Percentiles rank a stretch among this genome's conserved stretches.
These are phyloP conservation scores for Psix sp. DNA, from an alignment of 1,140 invertebrate species.

Conservation along the genomic window DNA sequence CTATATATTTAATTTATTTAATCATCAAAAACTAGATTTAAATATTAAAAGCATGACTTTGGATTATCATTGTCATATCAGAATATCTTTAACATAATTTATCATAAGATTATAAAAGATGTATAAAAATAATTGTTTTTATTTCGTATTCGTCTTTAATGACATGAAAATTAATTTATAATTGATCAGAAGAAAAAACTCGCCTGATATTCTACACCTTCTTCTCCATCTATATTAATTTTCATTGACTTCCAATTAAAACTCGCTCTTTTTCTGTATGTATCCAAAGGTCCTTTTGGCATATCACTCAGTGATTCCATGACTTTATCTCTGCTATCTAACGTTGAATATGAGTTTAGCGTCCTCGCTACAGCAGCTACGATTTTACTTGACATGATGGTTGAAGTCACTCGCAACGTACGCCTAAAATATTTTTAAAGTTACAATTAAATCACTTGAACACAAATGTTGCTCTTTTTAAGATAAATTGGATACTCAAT, in stretches of 20 bases:
- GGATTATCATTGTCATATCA: neutral
- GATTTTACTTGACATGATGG: neutral
- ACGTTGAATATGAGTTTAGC: neutral
- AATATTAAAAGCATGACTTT: slow-evolving; percentile 1
- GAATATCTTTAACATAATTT: neutral
- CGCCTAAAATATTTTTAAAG: too few species aligned
- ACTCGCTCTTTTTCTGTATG: slow-evolving; percentile 84
- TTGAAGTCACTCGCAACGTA: too few species aligned
- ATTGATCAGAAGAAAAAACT: slow-evolving; percentile 4
- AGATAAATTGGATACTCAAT: too few species aligned
- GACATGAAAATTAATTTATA: too few species aligned
- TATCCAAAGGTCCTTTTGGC: slow-evolving; percentile 84
- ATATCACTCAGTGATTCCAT: slow-evolving; percentile 76
- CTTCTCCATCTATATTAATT: slow-evolving; percentile 82
- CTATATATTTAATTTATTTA: neutral
- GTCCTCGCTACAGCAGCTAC: too few species aligned
- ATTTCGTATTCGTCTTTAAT: too few species aligned
- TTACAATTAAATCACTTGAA: too few species aligned
- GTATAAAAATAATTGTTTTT: too few species aligned
- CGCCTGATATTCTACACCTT: slow-evolving; percentile 80
- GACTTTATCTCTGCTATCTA: slow-evolving; percentile 23
- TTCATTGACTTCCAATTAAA: slow-evolving; percentile 92
- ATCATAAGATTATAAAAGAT: neutral
- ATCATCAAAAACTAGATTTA: neutral
- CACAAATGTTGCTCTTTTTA: too few species aligned